Percentiles rank a stretch among this genome's conserved stretches.
Evolutionary conservation across 2,888 invertebrate genomes (phyloP).

Genomic region (Nasonia oneida): DNA sequence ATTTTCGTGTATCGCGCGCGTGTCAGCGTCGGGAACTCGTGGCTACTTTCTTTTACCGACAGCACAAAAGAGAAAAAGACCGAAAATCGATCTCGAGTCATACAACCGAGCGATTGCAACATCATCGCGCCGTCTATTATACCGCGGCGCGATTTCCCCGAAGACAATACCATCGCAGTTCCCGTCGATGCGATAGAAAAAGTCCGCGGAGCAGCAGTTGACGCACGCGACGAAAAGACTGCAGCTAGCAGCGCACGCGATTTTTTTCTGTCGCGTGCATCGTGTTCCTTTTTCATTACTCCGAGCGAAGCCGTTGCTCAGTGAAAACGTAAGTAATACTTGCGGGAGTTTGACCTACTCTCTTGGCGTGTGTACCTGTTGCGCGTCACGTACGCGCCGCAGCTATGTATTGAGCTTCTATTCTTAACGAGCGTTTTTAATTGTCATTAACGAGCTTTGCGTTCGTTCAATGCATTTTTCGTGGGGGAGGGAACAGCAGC

Average conservation of each 20-base stretch:
- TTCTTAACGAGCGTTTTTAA: background rate
- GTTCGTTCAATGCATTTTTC: background rate
- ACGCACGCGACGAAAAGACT: no score
- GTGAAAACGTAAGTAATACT: slow-evolving; percentile 69
- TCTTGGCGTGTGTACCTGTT: slow-evolving; percentile 66
- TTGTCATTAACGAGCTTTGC: background rate
- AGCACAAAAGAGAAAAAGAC: background rate
- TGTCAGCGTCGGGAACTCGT: background rate
- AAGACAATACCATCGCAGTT: no score
- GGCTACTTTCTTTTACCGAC: background rate
- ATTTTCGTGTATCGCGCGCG: background rate
- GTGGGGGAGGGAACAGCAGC: background rate
- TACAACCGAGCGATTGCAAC: background rate
- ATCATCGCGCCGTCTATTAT: no score
- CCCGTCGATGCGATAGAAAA: background rate
- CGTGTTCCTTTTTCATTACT: slow-evolving; percentile 16
- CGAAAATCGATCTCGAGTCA: background rate
- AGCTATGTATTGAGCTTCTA: background rate
- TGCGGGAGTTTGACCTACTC: slow-evolving; percentile 69
- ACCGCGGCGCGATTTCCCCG: no score
- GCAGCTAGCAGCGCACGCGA: background rate
- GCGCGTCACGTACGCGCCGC: slow-evolving; percentile 66
- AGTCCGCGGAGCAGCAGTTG: background rate
- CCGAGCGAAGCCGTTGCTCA: slow-evolving; percentile 8
- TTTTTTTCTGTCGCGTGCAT: background rate